Percentiles rank a stretch among this genome's conserved stretches.
phyloP scores from a whole-genome alignment of 2,797 vertebrate genomes.

The Cirrhinus molitorella region DNA sequence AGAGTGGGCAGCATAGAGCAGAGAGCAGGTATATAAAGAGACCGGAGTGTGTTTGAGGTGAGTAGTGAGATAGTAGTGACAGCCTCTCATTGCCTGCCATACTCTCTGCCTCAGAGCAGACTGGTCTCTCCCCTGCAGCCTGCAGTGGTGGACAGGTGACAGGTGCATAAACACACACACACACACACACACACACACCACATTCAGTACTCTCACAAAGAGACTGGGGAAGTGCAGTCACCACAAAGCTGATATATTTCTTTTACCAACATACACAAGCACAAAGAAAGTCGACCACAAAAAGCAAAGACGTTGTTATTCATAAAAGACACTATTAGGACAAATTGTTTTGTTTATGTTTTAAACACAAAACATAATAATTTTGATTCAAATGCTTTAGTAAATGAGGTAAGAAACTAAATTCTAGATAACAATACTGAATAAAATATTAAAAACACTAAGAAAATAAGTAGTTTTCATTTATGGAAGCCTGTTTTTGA shows the following conservation, averaged over 20 bases:
- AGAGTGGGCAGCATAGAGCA: conserved; percentile 36
- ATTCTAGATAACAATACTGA: background rate
- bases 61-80: conserved; percentile 51
- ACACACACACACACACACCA: conserved; percentile 31
- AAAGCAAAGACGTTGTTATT: background rate
- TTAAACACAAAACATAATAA: background rate
- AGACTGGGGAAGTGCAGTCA: conserved; percentile 8
- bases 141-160: conserved; percentile 49
- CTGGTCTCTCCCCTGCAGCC: conserved; percentile 31
- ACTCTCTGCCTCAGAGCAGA: conserved; percentile 25
- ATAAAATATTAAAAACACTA: no score
- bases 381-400: background rate
- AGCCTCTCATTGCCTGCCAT: conserved; percentile 52
- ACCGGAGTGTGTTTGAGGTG: conserved; percentile 43
- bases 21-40: conserved; percentile 45
- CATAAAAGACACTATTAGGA: background rate
- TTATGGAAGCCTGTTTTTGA: conserved; percentile 3
- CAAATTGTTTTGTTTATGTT: background rate
- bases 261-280: background rate
- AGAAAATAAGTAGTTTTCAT: background rate
- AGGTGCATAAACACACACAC: conserved; percentile 40
- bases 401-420: background rate
- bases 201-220: conserved; percentile 17
- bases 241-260: conserved; percentile 5
- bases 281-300: conserved; percentile 25